Conservation (phyloP, 2,888 invertebrate species). For the Carterocephalus palaemon region DNA sequence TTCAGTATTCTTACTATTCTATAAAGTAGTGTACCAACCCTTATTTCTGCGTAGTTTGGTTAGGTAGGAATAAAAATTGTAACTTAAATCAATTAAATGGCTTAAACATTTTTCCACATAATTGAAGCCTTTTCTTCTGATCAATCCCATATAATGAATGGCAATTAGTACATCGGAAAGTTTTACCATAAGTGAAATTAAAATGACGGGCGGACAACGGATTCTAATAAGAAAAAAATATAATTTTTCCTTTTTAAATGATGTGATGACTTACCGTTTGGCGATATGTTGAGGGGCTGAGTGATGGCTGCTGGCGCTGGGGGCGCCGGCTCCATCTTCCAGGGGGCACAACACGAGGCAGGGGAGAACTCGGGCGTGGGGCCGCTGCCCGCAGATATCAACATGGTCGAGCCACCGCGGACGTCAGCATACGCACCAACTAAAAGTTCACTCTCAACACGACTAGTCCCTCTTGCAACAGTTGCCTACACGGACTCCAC, state of each 20-base stretch:
- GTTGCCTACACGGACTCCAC: slow-evolving; percentile 52
- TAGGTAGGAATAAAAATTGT: too few relatives aligned
- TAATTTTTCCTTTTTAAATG: background rate
- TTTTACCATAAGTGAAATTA: too few relatives aligned
- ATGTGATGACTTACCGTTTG: slow-evolving; percentile 59
- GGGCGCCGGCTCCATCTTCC: slow-evolving; percentile 82
- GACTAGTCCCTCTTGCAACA: slow-evolving; percentile 30
- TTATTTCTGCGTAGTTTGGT: too few relatives aligned
- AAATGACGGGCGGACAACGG: too few relatives aligned
- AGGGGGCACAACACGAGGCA: slow-evolving; percentile 79
- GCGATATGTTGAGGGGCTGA: slow-evolving; percentile 80
- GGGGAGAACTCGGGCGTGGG: slow-evolving; percentile 79
- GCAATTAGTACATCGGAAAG: too few relatives aligned
- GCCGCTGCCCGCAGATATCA: slow-evolving; percentile 82
- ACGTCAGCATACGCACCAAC: slow-evolving; percentile 57
- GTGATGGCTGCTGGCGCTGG: slow-evolving; percentile 73
- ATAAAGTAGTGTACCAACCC: too few relatives aligned
- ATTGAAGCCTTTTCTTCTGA: too few relatives aligned
- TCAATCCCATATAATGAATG: too few relatives aligned
- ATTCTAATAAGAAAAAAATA: slow-evolving; percentile 14
- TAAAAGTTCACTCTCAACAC: slow-evolving; percentile 54
- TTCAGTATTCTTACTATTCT: too few relatives aligned
- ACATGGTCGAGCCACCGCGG: slow-evolving; percentile 75
- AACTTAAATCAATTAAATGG: too few relatives aligned
- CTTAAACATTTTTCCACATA: too few relatives aligned